Evolutionary conservation across 2,113 vertebrate genomes (phyloP).

Genomic region (Bos taurus): DNA sequence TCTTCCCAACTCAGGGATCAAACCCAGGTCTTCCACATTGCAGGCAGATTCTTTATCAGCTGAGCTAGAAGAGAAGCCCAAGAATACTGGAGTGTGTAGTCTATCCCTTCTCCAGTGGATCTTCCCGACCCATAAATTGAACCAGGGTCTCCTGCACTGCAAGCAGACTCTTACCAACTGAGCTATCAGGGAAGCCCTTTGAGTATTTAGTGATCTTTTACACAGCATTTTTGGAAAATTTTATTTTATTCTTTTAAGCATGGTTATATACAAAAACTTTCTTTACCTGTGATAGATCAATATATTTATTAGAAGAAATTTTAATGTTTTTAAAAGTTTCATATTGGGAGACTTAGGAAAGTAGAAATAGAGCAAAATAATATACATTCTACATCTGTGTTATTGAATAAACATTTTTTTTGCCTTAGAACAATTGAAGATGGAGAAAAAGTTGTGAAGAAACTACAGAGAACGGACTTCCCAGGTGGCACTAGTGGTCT

Average conservation of each 20-base stretch:
- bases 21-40: fast-evolving
- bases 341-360: neutral
- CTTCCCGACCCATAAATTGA: fast-evolving
- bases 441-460: neutral
- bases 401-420: neutral
- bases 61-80: neutral
- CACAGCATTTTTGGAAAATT: neutral
- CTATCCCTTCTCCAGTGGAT: neutral
- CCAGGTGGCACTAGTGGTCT: too few species aligned
- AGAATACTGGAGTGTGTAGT: neutral
- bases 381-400: neutral
- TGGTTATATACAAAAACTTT: conserved; percentile 14
- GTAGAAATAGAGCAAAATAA: neutral
- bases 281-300: neutral
- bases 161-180: neutral
- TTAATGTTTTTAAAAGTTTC: neutral
- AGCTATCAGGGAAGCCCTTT: neutral
- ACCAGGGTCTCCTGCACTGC: neutral
- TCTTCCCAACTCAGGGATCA: neutral
- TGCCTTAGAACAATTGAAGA: neutral
- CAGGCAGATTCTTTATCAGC: neutral
- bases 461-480: neutral
- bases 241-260: conserved; percentile 32
- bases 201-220: conserved; percentile 37
- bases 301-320: conserved; percentile 26